Base-by-base conservation (phyloP, 2,113 vertebrate species). In the Bambusicola thoracicus region DNA sequence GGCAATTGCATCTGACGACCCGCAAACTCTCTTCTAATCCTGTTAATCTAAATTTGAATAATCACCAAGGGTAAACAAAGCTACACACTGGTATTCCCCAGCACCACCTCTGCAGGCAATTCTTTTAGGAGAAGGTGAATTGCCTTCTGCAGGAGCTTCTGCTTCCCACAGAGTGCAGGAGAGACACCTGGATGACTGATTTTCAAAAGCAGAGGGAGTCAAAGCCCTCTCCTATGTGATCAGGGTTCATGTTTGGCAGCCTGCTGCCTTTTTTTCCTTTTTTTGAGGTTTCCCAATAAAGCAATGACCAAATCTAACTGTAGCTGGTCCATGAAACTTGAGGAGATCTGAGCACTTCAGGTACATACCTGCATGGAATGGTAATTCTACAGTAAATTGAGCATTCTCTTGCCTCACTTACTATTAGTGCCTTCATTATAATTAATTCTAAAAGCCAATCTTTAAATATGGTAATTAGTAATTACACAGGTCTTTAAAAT, bases 361-460 rank as follows among this genome's bases (percentile, higher is more conserved):
- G n/a, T 48, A 66, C 1, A 0, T 30, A 67, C 25, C n/a, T 88
- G 38, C 65, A 83, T 19, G 75, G 48, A 81, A 69, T 2, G 10
- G 15, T 34, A 40, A 59, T 59, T 80, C 56, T 38, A 72, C 27
- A 75, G 46, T 61, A 86, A 85, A 83, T 1, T 36, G 36, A 90
- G 21, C 8, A 7, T 43, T 81, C 36, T 85, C 65, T 29, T 63
- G 61, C 55, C 40, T 93, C 73, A 27, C 25, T 88, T 63, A 66
- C 15, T 66, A 8, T 46, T 53, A 91, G 30, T 72, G 16, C 24
- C 27, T 61, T 74, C 69, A 90, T 72, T 74, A 80, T 74, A 86
- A 86, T 17, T 88, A 13, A 34, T 92, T 94, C 83, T 72, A 90
- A 95, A 95, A 85, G 15, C 46, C 62, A 68, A 84, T 22, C 18